Evolutionary conservation across 2,888 invertebrate species (phyloP).

Genomic region (Gibbula magus): DNA sequence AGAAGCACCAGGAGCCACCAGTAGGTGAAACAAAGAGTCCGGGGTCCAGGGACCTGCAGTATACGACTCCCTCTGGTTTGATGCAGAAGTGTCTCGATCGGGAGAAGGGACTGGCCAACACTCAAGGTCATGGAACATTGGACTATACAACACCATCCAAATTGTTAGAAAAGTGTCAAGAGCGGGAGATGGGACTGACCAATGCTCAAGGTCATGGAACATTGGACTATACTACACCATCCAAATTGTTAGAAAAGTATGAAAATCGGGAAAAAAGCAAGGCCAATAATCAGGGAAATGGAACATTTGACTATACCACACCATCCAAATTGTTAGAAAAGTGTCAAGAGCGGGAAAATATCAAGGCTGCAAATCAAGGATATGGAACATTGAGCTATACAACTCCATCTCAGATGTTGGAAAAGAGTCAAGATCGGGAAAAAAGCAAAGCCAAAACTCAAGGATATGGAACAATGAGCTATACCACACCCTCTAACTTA

Average conservation of each 20-base stretch:
- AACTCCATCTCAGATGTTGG: slow-evolving; percentile 36
- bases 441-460: too few species aligned
- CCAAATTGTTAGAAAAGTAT: not conserved
- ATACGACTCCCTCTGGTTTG: too few species aligned
- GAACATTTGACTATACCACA: not conserved
- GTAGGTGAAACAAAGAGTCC: too few species aligned
- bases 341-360: not conserved
- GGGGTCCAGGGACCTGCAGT: too few species aligned
- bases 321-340: not conserved
- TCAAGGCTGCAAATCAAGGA: not conserved
- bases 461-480: not conserved
- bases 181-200: not conserved
- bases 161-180: slow-evolving; percentile 9
- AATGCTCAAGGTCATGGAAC: not conserved
- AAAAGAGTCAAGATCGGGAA: slow-evolving; percentile 31
- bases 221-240: slow-evolving; percentile 19
- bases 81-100: not conserved
- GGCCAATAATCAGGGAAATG: not conserved
- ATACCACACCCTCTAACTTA: slow-evolving; percentile 20
- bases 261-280: not conserved
- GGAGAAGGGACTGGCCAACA: not conserved
- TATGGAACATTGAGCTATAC: slow-evolving; percentile 24
- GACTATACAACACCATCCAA: slow-evolving; percentile 17
- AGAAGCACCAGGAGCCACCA: too few species aligned
- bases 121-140: not conserved